Base-by-base conservation (phyloP, 2,888 invertebrate species). In the Leptopilina syphax region DNA sequence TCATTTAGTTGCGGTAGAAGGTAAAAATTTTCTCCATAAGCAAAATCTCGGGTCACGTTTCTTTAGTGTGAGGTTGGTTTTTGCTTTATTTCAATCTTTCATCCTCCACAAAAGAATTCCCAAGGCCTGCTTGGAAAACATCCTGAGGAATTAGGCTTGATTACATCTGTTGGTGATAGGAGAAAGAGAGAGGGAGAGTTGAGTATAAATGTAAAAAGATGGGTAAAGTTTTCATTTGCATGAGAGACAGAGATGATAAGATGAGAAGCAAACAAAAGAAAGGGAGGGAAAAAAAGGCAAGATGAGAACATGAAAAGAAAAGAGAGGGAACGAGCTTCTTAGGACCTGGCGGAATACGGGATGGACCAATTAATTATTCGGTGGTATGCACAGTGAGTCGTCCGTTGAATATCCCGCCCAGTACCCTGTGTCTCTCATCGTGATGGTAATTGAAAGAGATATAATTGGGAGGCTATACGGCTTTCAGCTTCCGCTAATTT, bases 341-440 rank as follows among this genome's bases (percentile, higher is more conserved):
- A 77, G 79, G 73, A 79, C 79, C 80, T 76, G 68, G 57, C 77
- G 77, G 78, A 76, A 67, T 79, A 80, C 77, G 79, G 83, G 86
- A 85, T 85, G 83, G 80, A 68, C 83, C 86, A 84, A 88, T 88
- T 88, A 87, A 85, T 87, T 88, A 88, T 86, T 86, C 41, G 27
- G 27, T 57, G 73, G 73, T 57, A 70, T 50, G 27, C 54, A 24
- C 54, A 34, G 34, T 7, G 10, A 60, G 54, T 57, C 57, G 57
- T 34, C 57, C 57, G 73, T 73, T 73, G 73, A 63, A 63, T 57
- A 73, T 73, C 34, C 34, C 54, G n/a, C 57, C 13, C 18, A 73
- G 34, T 57, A 57, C 73, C 57, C 41, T 73, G 54, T 57, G 57
- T 73, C 73, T 73, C 57, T 73, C 73, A 73, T 57, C 73, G 34